Conservation (phyloP, 2,888 invertebrate species). For the Nemoura dubitans region DNA sequence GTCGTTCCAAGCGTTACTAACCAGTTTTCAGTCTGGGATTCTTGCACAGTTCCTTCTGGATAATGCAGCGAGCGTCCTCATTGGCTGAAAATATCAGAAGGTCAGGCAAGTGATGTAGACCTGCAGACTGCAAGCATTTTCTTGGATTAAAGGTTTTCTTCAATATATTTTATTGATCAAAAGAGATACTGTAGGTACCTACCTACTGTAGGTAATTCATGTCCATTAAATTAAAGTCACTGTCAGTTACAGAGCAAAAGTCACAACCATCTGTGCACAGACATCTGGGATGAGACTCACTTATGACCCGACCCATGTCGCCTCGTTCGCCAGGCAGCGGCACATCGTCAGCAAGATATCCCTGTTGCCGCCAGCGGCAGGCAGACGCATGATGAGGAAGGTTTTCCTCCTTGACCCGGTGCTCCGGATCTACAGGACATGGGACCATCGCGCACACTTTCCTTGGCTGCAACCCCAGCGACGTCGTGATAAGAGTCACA, state of each 20-base stretch:
- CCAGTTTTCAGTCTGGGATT: neutral
- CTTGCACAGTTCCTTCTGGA: neutral
- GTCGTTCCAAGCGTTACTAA: neutral
- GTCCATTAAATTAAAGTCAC: too few species aligned
- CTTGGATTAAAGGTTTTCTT: too few species aligned
- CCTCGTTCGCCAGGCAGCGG: constrained; percentile 58
- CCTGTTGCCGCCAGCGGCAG: constrained; percentile 62
- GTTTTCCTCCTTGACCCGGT: constrained; percentile 60
- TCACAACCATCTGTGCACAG: neutral
- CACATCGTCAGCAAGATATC: constrained; percentile 60
- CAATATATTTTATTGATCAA: too few species aligned
- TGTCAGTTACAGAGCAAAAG: too few species aligned
- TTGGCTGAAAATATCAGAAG: neutral
- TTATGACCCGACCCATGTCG: neutral
- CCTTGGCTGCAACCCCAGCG: neutral
- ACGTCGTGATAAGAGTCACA: neutral
- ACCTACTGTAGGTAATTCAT: too few species aligned
- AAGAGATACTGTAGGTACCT: too few species aligned
- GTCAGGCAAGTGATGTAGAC: too few species aligned
- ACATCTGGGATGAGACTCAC: neutral
- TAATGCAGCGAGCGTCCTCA: neutral
- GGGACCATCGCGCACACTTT: constrained; percentile 52
- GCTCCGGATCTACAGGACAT: constrained; percentile 63
- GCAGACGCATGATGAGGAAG: constrained; percentile 60
- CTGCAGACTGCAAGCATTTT: too few species aligned